Conservation (phyloP, 2,888 invertebrate species). For the Germaria angustata region DNA sequence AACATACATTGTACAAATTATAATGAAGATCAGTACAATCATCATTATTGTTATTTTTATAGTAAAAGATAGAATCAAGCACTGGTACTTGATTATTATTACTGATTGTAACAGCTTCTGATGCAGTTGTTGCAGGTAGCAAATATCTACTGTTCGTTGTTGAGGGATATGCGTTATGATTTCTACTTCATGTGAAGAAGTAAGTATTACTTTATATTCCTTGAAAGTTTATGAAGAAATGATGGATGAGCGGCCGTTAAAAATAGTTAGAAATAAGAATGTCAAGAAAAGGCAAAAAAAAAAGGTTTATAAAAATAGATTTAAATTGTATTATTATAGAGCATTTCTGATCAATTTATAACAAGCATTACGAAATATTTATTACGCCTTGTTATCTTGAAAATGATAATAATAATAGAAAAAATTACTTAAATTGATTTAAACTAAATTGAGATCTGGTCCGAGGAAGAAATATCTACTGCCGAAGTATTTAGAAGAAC, state of each 20-base stretch:
- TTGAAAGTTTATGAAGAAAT: neutral
- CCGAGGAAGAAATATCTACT: too few species aligned
- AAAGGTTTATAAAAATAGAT: neutral
- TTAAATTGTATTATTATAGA: slow-evolving; percentile 9
- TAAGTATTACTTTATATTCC: neutral
- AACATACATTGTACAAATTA: slow-evolving; percentile 51
- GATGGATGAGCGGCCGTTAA: slow-evolving; percentile 13
- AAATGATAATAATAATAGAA: too few species aligned
- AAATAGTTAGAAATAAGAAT: neutral
- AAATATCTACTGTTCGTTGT: slow-evolving; percentile 27
- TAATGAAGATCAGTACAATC: slow-evolving; percentile 56
- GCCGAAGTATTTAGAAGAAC: too few species aligned
- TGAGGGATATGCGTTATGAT: slow-evolving; percentile 45
- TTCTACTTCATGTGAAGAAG: slow-evolving; percentile 49
- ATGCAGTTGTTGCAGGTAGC: slow-evolving; percentile 44
- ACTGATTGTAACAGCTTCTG: slow-evolving; percentile 24
- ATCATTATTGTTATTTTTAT: slow-evolving; percentile 31
- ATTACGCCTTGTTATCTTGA: neutral
- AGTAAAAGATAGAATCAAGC: slow-evolving; percentile 40
- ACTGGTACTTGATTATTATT: slow-evolving; percentile 27
- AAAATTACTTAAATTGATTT: too few species aligned
- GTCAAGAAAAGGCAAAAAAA: neutral
- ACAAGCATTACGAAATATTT: neutral
- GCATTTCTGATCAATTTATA: neutral
- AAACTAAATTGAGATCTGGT: too few species aligned